Percentiles rank a stretch among this genome's conserved stretches.
Evolutionary conservation across 2,888 invertebrate genomes (phyloP).

Genomic region (Oligia fasciuncula): DNA sequence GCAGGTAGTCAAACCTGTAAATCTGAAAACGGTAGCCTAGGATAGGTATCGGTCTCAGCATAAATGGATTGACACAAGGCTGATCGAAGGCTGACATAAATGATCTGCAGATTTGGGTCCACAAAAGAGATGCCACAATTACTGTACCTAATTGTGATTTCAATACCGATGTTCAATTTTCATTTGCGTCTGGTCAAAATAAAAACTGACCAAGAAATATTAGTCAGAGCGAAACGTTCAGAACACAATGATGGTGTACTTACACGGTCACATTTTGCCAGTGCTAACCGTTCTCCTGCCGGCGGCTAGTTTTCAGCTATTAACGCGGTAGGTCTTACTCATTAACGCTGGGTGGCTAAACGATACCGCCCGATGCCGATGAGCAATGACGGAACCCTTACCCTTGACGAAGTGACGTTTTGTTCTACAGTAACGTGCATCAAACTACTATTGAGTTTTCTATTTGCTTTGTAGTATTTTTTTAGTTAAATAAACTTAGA

Average conservation of each 20-base stretch:
- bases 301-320: conserved; percentile 88
- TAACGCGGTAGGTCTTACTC: conserved; percentile 87
- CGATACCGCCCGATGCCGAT: conserved; percentile 77
- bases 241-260: conserved; percentile 68
- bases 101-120: neutral
- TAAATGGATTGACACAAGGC: neutral
- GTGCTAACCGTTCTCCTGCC: conserved; percentile 79
- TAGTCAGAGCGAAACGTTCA: conserved; percentile 58
- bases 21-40: neutral
- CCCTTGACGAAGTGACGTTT: conserved; percentile 69
- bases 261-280: conserved; percentile 72
- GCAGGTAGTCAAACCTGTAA: neutral
- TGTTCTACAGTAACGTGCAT: conserved; percentile 40
- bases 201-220: conserved; percentile 50
- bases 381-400: conserved; percentile 69
- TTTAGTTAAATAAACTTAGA: neutral
- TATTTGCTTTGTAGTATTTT: neutral
- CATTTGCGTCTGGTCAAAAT: conserved; percentile 9
- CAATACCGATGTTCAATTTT: neutral
- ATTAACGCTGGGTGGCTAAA: conserved; percentile 87
- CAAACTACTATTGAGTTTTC: conserved; percentile 24
- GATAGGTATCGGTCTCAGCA: neutral
- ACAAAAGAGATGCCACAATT: neutral
- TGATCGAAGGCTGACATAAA: neutral
- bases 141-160: neutral